Evolutionary conservation across 2,797 vertebrate species (phyloP).

Genomic region (Sardinella longiceps): DNA sequence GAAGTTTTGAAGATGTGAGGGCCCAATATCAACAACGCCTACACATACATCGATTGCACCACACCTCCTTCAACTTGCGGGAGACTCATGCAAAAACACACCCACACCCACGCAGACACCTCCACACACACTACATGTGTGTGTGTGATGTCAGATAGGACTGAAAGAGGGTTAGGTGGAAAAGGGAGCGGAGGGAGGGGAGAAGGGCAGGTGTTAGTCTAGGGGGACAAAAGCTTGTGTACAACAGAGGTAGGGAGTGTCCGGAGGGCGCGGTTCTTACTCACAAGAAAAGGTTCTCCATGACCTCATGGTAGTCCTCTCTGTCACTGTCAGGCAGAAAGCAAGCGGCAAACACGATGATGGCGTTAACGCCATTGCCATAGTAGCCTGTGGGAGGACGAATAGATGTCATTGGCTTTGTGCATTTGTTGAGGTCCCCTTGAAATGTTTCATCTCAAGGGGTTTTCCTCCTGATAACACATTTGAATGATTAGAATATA

Average conservation of each 20-base stretch:
- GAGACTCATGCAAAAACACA: not conserved
- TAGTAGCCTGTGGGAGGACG: slow-evolving; percentile 86
- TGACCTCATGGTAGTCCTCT: slow-evolving; percentile 95
- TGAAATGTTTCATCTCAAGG: too few species aligned
- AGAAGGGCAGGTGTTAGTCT: too few species aligned
- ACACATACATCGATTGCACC: not conserved
- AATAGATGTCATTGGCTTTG: not conserved
- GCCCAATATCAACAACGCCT: not conserved
- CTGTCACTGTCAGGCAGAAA: slow-evolving; percentile 95
- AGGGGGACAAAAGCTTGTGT: too few species aligned
- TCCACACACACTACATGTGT: too few species aligned
- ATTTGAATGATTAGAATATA: too few species aligned
- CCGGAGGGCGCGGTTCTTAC: slow-evolving; percentile 59
- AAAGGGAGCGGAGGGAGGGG: too few species aligned
- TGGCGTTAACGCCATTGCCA: slow-evolving; percentile 90
- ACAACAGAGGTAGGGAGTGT: too few species aligned
- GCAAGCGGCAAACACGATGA: slow-evolving; percentile 98
- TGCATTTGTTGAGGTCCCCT: not conserved
- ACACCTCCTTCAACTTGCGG: not conserved
- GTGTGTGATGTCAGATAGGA: too few species aligned
- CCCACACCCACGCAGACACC: too few species aligned
- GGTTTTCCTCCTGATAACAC: too few species aligned
- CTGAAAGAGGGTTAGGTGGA: too few species aligned
- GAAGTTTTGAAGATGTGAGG: not conserved
- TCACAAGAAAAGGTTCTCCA: slow-evolving; percentile 99